These are phyloP conservation scores for Equus quagga DNA, from an alignment of 2,113 vertebrate species.

Conservation along the genomic window DNA sequence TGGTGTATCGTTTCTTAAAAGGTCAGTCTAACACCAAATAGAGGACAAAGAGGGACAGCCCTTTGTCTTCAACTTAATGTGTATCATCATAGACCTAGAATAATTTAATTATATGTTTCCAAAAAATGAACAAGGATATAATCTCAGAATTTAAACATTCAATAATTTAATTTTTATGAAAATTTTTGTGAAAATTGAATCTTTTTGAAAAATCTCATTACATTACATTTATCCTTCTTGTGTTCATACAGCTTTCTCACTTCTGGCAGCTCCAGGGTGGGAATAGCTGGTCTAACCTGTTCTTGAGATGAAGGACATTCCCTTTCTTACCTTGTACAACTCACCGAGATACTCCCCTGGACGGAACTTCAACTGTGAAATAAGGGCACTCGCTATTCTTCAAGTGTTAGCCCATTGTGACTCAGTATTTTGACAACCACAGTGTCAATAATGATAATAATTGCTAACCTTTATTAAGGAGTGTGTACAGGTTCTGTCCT, in stretches of 20 bases:
- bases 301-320: not conserved
- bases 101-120: not conserved
- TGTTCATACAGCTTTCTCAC: not conserved
- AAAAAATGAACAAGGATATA: not conserved
- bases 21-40: not conserved
- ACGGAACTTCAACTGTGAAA: not conserved
- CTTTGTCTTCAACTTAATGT: not conserved
- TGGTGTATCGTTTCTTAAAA: not conserved
- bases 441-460: not conserved
- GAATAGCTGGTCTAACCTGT: not conserved
- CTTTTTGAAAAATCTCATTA: not conserved
- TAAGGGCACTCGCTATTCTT: not conserved
- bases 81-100: not conserved
- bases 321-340: not conserved
- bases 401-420: not conserved
- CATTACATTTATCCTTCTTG: not conserved
- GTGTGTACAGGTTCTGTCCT: not conserved
- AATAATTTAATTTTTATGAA: slow-evolving; percentile 31
- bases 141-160: not conserved
- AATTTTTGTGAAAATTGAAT: not conserved
- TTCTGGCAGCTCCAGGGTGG: not conserved
- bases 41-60: not conserved
- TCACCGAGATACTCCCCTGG: not conserved
- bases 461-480: not conserved
- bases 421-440: not conserved